phyloP scores from a whole-genome alignment of 1,140 invertebrate genomes.

The Heliothis virescens region DNA sequence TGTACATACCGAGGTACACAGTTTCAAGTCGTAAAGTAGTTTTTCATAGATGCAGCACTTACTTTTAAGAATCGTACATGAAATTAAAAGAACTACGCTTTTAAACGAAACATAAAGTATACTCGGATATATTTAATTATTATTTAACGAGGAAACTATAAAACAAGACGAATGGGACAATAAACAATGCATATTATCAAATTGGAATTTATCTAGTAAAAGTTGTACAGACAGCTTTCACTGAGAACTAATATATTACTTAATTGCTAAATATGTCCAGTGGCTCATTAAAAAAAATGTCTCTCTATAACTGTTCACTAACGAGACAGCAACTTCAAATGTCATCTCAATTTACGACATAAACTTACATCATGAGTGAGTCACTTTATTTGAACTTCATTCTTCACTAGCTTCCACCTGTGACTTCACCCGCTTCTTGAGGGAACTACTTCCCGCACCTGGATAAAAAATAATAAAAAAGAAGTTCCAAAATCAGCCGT shows the following conservation, averaged over 20 bases:
- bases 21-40: background rate
- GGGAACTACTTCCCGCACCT: too few species aligned
- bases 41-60: too few species aligned
- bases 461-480: too few species aligned
- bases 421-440: too few species aligned
- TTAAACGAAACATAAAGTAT: conserved; percentile 42
- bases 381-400: conserved; percentile 37
- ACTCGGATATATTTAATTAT: conserved; percentile 31
- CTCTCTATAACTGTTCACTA: conserved; percentile 47
- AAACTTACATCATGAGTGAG: conserved; percentile 41
- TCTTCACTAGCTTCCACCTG: too few species aligned
- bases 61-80: too few species aligned
- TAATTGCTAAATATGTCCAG: conserved; percentile 47
- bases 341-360: conserved; percentile 35
- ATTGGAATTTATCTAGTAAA: conserved; percentile 41
- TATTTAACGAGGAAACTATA: conserved; percentile 43
- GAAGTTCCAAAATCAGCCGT: too few species aligned
- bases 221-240: conserved; percentile 45
- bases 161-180: conserved; percentile 44
- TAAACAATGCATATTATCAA: conserved; percentile 49
- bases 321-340: conserved; percentile 35
- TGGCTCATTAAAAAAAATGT: conserved; percentile 44
- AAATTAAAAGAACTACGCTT: too few species aligned
- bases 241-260: conserved; percentile 44
- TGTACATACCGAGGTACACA: background rate